phyloP scores from a whole-genome alignment of 2,888 invertebrate genomes.

The Leptopterna dolabrata region DNA sequence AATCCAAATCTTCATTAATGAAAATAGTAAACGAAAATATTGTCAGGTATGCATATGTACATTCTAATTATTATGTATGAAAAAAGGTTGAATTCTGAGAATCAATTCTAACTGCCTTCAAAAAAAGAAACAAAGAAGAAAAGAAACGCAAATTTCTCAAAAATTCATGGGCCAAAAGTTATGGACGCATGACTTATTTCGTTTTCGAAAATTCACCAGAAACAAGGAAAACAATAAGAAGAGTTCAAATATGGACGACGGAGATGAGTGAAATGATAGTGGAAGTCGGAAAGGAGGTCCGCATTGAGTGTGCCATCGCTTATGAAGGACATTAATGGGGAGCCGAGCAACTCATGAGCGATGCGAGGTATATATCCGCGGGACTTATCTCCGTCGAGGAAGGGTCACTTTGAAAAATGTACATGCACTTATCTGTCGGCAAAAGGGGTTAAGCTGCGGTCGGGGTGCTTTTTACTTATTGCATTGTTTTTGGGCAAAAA shows the following conservation, averaged over 20 bases:
- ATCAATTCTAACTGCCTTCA: too few relatives aligned
- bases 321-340: conserved; percentile 30
- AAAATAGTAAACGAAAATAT: too few relatives aligned
- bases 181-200: too few relatives aligned
- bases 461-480: conserved; percentile 55
- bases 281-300: background rate
- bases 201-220: too few relatives aligned
- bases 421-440: conserved; percentile 55
- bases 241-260: background rate
- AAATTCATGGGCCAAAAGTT: too few relatives aligned
- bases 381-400: conserved; percentile 28
- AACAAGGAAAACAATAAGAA: background rate
- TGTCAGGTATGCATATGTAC: too few relatives aligned
- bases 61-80: too few relatives aligned
- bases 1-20: too few relatives aligned
- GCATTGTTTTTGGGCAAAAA: conserved; percentile 51
- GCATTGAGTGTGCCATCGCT: conserved; percentile 11
- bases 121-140: too few relatives aligned
- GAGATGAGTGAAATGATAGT: background rate
- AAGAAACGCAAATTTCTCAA: too few relatives aligned
- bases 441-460: conserved; percentile 40
- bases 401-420: conserved; percentile 54
- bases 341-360: conserved; percentile 16
- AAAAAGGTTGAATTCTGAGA: too few relatives aligned
- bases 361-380: conserved; percentile 36